Percentiles rank a stretch among this genome's conserved stretches.
phyloP scores from a whole-genome alignment of 2,113 vertebrate species.

The Neoarius graeffei region DNA sequence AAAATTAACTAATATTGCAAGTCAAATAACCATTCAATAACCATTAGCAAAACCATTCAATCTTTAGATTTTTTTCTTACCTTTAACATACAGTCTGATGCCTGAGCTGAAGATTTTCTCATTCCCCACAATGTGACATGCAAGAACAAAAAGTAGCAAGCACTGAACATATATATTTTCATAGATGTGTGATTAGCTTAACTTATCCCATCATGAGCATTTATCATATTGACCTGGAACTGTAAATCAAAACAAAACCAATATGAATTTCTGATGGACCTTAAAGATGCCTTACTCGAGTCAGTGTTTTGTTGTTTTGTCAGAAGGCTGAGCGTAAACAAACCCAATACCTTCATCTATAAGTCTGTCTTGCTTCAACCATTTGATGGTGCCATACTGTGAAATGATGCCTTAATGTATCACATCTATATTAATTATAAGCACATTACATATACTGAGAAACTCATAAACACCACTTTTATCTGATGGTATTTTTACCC shows the following conservation, averaged over 20 bases:
- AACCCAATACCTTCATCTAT: not conserved
- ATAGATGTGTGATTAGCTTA: not conserved
- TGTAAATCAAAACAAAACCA: not conserved
- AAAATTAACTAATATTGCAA: not conserved
- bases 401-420: not conserved
- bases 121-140: slow-evolving; percentile 31
- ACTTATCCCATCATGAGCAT: not conserved
- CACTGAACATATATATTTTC: not conserved
- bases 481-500: not conserved
- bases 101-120: slow-evolving; percentile 39
- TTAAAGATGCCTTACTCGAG: not conserved
- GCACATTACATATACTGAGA: not conserved
- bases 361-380: not conserved
- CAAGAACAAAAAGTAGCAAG: slow-evolving; percentile 23
- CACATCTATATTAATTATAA: not conserved
- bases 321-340: not conserved
- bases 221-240: not conserved
- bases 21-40: not conserved
- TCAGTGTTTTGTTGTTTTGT: not conserved
- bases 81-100: slow-evolving; percentile 33
- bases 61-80: slow-evolving; percentile 31
- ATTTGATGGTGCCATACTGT: not conserved
- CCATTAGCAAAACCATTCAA: not conserved
- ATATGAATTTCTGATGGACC: not conserved
- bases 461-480: not conserved